Conservation (phyloP, 2,113 vertebrate species). For the Capricornis sumatraensis region DNA sequence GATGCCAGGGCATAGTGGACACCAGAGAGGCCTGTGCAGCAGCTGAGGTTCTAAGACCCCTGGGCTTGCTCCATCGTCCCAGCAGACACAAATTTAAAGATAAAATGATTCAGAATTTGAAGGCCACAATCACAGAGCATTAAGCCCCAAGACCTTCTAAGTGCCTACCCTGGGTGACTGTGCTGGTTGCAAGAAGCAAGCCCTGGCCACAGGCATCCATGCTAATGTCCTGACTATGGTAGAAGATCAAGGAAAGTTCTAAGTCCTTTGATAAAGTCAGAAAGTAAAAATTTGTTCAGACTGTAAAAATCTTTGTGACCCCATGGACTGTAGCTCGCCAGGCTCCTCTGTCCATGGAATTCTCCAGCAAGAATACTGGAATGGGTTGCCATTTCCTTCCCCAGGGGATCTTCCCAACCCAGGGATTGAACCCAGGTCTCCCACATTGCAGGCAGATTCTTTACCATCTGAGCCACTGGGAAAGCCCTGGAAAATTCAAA, state of each 20-base stretch:
- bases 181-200: not conserved
- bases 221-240: not conserved
- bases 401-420: not conserved
- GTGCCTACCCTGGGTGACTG: not conserved
- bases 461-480: not conserved
- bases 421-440: not conserved
- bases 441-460: not conserved
- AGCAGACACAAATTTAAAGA: not conserved
- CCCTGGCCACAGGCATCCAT: not conserved
- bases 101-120: not conserved
- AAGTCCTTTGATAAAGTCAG: not conserved
- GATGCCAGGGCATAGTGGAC: not conserved
- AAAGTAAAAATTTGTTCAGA: not conserved
- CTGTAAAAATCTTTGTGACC: not conserved
- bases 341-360: not conserved
- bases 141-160: not conserved
- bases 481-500: not conserved
- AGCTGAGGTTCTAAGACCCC: not conserved
- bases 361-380: not conserved
- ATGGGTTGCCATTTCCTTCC: not conserved
- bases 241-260: not conserved
- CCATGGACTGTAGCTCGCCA: not conserved
- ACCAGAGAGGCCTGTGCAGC: not conserved
- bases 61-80: not conserved
- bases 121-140: not conserved